Evolutionary conservation across 2,888 invertebrate species (phyloP).

Genomic region (Camptogramma bilineatum): DNA sequence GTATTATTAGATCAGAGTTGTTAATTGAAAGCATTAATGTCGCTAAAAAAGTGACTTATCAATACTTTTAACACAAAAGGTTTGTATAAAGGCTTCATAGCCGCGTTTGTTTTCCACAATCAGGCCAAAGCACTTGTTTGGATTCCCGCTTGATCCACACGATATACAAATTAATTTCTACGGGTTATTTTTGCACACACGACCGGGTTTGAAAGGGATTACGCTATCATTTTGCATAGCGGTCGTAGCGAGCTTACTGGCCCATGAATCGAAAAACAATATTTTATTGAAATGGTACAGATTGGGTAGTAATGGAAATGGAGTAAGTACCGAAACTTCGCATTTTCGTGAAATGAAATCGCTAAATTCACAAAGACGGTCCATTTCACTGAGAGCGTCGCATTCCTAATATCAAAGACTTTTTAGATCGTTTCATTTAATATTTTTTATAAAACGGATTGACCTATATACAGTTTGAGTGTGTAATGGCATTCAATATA

Average conservation of each 20-base stretch:
- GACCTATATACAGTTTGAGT: no score
- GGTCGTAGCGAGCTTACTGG: constrained; percentile 13
- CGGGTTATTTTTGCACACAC: constrained; percentile 34
- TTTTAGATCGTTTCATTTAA: constrained; percentile 6
- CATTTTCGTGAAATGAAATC: constrained; percentile 30
- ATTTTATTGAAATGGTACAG: constrained; percentile 33
- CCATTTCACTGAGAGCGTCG: constrained; percentile 13
- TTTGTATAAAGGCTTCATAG: constrained; percentile 18
- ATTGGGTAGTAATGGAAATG: constrained; percentile 28
- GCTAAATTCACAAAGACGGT: constrained; percentile 24
- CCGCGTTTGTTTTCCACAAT: constrained; percentile 29
- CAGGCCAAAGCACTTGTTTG: constrained; percentile 33
- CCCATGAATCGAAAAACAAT: constrained; percentile 32
- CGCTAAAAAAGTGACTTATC: neutral
- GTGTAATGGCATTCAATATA: neutral
- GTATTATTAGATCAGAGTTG: no score
- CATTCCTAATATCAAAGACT: constrained; percentile 4
- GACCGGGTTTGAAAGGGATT: constrained; percentile 31
- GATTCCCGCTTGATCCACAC: constrained; percentile 26
- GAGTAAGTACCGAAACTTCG: constrained; percentile 25
- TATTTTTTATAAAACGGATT: neutral
- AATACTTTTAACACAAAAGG: constrained; percentile 14
- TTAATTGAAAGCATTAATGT: no score
- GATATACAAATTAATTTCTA: constrained; percentile 32
- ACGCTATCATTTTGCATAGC: constrained; percentile 31